Evolutionary conservation across 2,113 vertebrate genomes (phyloP), one percentile per base, ranked within the genome.

Genomic region (Chrysemys picta): DNA sequence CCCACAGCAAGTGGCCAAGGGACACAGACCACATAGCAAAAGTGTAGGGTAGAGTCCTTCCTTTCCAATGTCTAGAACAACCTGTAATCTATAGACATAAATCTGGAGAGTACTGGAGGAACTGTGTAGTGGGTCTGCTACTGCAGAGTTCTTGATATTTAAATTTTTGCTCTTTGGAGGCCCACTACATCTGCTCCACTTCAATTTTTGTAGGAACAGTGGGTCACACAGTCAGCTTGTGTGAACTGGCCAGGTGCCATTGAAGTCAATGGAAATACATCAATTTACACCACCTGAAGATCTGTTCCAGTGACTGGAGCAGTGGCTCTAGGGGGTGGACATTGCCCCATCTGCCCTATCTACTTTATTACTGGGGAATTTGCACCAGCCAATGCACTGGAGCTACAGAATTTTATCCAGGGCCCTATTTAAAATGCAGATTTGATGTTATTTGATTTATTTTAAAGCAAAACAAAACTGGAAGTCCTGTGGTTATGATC

Each of bases 361-460:
- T 72, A 85, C 0, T 47, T 3, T 29, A 29, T 50, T 25, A 42
- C 47, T 86, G 54, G 83, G 80, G 50, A 62, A 86, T 0, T 1
- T 13, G 27, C 31, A 81, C 14, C 38, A 88, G 78, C 3, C 69
- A 88, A 75, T 75, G 38, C 75, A 84, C 25, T 2, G 6, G 27
- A 80, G 14, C 42, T 78, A 12, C 3, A 21, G 59, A 25, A 27
- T 57, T n/a, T 90, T 50, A 69, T 49, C 25, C 10, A 80, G 1
- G 3, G 13, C 16, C 6, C 12, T 93, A 38, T 49, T 29, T 50
- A 75, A 54, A 82, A 84, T 52, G 42, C 22, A 76, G 29, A 83
- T 95, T 8, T 16, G 2, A 24, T 0, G 52, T 3, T 0, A 3
- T 16, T 59, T 38, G 35, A 31, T 83, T n/a, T 38, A 42, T 19